Base-by-base conservation (phyloP, 2,888 invertebrate genomes). In the Aspidiotus destructor region DNA sequence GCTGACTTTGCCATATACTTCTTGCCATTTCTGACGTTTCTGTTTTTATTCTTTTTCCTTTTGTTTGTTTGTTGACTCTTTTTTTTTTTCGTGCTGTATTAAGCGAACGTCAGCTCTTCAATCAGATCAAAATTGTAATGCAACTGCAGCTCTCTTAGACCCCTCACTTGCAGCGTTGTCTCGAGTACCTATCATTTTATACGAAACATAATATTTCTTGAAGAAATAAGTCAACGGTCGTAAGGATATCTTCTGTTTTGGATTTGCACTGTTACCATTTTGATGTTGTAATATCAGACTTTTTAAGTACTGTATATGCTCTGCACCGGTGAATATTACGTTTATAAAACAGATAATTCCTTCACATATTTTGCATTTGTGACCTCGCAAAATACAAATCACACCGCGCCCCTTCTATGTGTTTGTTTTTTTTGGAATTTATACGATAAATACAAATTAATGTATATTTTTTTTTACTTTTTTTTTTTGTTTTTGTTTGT, bases 1-100 rank as follows among this genome's bases (percentile, higher is more conserved):
- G 48, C 48, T 48, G 48, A n/a, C 48, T 48, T 48, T 48, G 48
- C 48, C 48, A 48, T 48, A 48, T n/a, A 48, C 48, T 48, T 48
- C 48, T 48, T 48, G 48, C 48, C 48, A 48, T 48, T 48, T 48
- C 48, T 48, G 6, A n/a, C 48, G 48, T n/a, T n/a, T 48, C 48
- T 48, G 11, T 48, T 48, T 48, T n/a, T 48, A 11, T n/a, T n/a
- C 48, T n/a, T 48, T n/a, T 48, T n/a, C 48, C 48, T n/a, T n/a
- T 48, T n/a, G 10, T n/a, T n/a, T 48, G 6, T 48, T n/a, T 28
- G 28, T 48, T 48, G 48, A 13, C 6, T n/a, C n/a, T 48, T 48
- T 48, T 48, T 48, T 48, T 48, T 6, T 48, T 48, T 48, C 48
- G 28, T 28, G 5, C 28, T 28, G 28, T 28, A 28, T 28, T 28